Conservation (phyloP, 1,140 invertebrate genomes). For the Lethocerus indicus region DNA sequence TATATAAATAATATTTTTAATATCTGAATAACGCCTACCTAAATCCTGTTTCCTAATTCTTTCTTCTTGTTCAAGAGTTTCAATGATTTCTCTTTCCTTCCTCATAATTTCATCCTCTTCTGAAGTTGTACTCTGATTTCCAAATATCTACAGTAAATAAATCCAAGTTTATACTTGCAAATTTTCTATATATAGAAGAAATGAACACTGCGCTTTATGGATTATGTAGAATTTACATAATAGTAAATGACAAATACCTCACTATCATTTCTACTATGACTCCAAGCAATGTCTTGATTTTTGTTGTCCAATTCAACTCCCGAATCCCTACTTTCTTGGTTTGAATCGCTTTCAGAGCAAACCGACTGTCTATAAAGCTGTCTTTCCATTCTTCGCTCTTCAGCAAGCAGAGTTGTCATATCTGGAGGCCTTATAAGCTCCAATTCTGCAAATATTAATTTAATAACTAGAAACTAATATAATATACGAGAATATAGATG, state of each 20-base stretch:
- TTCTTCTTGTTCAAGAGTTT: slow-evolving; percentile 46
- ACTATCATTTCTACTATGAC: slow-evolving; percentile 58
- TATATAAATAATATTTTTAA: neutral
- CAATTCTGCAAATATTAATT: slow-evolving; percentile 11
- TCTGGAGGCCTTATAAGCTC: slow-evolving; percentile 45
- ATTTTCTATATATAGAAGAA: no score
- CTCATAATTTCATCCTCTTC: slow-evolving; percentile 54
- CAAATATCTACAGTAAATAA: slow-evolving; percentile 14
- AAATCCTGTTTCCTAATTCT: slow-evolving; percentile 26
- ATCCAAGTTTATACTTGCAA: no score
- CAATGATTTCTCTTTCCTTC: slow-evolving; percentile 54
- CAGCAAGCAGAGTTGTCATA: slow-evolving; percentile 56
- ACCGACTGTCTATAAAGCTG: slow-evolving; percentile 40
- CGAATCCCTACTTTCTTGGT: slow-evolving; percentile 49
- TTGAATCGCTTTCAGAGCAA: slow-evolving; percentile 30
- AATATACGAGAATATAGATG: neutral
- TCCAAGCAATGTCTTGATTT: slow-evolving; percentile 36
- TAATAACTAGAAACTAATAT: neutral
- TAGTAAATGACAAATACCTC: slow-evolving; percentile 29
- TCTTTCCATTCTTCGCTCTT: slow-evolving; percentile 53
- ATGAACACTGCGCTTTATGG: no score
- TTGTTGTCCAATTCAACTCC: slow-evolving; percentile 50
- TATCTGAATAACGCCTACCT: neutral
- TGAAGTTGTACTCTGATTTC: slow-evolving; percentile 31
- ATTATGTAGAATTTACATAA: neutral